Evolutionary conservation across 2,797 vertebrate genomes (phyloP).

Genomic region (Sebastes reedi): DNA sequence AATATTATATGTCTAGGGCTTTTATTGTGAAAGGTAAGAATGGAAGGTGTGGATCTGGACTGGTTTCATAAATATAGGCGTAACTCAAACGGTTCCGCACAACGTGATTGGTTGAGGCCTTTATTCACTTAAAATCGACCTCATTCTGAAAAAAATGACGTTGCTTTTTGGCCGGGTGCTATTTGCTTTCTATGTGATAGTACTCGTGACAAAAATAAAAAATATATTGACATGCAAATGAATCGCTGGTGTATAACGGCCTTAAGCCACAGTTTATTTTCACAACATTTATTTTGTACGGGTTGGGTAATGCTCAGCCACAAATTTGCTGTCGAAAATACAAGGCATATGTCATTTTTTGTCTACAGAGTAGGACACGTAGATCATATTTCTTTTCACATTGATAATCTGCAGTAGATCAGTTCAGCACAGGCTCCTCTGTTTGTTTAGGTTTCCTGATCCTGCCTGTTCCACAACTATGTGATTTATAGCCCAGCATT

Average conservation of each 20-base stretch:
- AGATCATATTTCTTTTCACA: background rate
- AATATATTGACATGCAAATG: too few species aligned
- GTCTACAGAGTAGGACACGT: background rate
- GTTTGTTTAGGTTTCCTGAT: background rate
- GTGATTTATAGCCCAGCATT: background rate
- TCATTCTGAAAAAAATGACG: too few species aligned
- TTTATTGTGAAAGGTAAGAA: too few species aligned
- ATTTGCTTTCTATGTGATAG: too few species aligned
- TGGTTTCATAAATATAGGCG: too few species aligned
- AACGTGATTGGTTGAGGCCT: too few species aligned
- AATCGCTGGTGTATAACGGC: too few species aligned
- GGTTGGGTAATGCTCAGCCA: background rate
- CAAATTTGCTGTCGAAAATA: background rate
- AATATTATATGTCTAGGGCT: too few species aligned
- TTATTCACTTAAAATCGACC: rapidly evolving
- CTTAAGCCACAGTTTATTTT: background rate
- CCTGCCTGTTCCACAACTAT: background rate
- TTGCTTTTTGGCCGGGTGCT: too few species aligned
- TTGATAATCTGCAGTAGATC: background rate
- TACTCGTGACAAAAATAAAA: too few species aligned
- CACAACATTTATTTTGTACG: background rate
- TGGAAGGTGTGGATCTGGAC: rapidly evolving
- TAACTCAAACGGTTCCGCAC: too few species aligned
- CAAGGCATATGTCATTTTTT: background rate
- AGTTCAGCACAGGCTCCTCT: background rate